Percentiles rank a stretch among this genome's conserved stretches.
Conservation (phyloP, 2,113 vertebrate species). For the Cromileptes altivelis region DNA sequence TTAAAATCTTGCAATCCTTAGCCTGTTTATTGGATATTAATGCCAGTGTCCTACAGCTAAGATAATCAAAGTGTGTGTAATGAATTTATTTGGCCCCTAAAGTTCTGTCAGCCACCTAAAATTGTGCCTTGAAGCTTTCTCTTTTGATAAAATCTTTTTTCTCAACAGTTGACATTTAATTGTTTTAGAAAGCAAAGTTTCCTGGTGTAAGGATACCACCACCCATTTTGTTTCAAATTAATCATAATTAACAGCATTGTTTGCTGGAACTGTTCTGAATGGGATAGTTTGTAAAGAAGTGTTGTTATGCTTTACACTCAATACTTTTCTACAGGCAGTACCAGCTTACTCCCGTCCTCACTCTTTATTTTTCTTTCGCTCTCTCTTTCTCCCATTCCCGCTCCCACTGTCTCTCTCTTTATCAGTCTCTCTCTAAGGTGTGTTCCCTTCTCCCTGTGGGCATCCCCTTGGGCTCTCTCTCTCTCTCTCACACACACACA, state of each 20-base stretch:
- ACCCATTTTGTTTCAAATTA: neutral
- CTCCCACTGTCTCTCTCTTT: conserved; percentile 28
- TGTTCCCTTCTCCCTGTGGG: conserved; percentile 69
- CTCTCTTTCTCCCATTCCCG: conserved; percentile 7
- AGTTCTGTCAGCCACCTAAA: neutral
- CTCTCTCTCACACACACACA: conserved; percentile 20
- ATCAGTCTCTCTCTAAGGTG: conserved; percentile 69
- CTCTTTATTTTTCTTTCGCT: conserved; percentile 46
- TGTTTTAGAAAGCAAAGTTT: neutral
- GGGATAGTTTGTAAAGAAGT: neutral
- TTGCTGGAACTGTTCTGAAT: neutral
- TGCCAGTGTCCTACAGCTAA: neutral
- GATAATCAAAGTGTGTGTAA: neutral
- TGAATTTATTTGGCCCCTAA: neutral
- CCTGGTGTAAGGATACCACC: neutral
- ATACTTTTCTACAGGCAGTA: conserved; percentile 21
- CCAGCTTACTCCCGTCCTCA: conserved; percentile 24
- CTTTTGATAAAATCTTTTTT: no score
- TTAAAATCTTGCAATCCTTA: neutral
- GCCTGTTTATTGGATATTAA: neutral
- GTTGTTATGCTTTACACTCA: neutral
- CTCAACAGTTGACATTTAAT: no score
- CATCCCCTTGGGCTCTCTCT: conserved; percentile 71
- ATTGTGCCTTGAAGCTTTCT: neutral
- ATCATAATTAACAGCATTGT: neutral